Conservation (phyloP, 2,888 invertebrate genomes). For the Xestoiulus laeticollis region DNA sequence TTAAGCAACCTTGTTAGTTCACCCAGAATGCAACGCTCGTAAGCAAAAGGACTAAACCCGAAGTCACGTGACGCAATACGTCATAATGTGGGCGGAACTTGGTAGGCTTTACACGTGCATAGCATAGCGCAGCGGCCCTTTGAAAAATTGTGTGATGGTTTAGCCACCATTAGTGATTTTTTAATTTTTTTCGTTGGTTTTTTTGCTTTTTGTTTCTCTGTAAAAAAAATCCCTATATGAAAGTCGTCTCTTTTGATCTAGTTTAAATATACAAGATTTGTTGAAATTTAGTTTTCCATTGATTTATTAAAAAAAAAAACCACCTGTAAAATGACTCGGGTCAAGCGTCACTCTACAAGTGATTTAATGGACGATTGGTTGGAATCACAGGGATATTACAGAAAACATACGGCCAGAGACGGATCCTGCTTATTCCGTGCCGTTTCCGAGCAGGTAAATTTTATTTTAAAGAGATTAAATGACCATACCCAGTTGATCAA, state of each 20-base stretch:
- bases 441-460: constrained; percentile 80
- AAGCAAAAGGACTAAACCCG: not conserved
- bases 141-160: constrained; percentile 31
- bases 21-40: not conserved
- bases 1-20: no score
- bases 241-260: not conserved
- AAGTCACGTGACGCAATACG: not conserved
- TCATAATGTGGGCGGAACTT: not conserved
- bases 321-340: not conserved
- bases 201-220: not conserved
- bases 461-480: not conserved
- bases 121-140: not conserved
- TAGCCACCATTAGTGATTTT: not conserved
- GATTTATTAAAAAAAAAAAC: not conserved
- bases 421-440: constrained; percentile 88
- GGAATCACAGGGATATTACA: constrained; percentile 80
- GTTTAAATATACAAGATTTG: not conserved
- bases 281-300: not conserved
- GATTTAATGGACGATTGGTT: constrained; percentile 76
- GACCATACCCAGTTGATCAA: not conserved
- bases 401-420: constrained; percentile 89
- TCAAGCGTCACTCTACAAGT: constrained; percentile 5
- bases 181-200: not conserved
- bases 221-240: not conserved
- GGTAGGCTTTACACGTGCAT: not conserved